phyloP scores from a whole-genome alignment of 1,140 invertebrate genomes.

The Brachionus manjavacas region DNA sequence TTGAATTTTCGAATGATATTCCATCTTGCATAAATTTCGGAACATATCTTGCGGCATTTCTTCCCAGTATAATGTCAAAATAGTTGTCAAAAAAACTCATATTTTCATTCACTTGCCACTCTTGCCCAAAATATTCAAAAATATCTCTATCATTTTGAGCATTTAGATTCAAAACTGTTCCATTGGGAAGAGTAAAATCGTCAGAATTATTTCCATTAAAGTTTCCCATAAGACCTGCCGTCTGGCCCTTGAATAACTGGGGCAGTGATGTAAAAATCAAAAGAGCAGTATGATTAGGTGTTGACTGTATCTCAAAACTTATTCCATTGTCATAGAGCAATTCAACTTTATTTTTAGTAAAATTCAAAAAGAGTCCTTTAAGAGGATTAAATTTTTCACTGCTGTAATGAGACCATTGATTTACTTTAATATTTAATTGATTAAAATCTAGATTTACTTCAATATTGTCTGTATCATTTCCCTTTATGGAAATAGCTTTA shows the following conservation, averaged over 20 bases:
- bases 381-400: not conserved
- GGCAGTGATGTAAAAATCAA: constrained; percentile 37
- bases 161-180: constrained; percentile 43
- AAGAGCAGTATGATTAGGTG: not conserved
- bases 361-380: not conserved
- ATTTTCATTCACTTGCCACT: constrained; percentile 7
- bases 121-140: constrained; percentile 45
- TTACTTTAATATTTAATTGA: not conserved
- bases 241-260: constrained; percentile 41
- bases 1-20: not conserved
- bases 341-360: not conserved
- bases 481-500: constrained; percentile 43
- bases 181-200: constrained; percentile 46
- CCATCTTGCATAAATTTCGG: not conserved
- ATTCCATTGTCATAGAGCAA: not conserved
- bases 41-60: not conserved
- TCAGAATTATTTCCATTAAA: constrained; percentile 45
- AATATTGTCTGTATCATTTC: not conserved
- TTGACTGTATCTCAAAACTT: not conserved
- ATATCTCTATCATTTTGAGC: constrained; percentile 45
- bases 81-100: not conserved
- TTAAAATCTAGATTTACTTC: constrained; percentile 33
- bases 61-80: not conserved
- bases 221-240: constrained; percentile 46
- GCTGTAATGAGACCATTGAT: not conserved